Conservation (phyloP, 2,888 invertebrate genomes). For the Sialis fuliginosa region DNA sequence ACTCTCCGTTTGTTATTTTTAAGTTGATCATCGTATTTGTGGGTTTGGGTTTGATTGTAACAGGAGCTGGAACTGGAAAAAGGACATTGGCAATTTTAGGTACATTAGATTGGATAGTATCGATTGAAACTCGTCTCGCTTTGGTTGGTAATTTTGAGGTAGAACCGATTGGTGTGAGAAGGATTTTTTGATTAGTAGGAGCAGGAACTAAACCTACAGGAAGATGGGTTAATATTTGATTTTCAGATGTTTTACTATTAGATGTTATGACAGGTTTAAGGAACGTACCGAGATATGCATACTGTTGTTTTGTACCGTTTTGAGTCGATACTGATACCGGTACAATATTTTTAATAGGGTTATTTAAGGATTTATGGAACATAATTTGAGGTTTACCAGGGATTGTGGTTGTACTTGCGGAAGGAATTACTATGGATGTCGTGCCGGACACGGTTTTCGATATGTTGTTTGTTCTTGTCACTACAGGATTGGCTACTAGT, state of each 20-base stretch:
- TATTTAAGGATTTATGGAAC: constrained; percentile 8
- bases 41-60: constrained; percentile 25
- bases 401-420: constrained; percentile 1
- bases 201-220: constrained; percentile 9
- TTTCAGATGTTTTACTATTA: constrained; percentile 10
- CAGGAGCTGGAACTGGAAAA: constrained; percentile 34
- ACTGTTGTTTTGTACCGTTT: constrained; percentile 18
- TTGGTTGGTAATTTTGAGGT: not conserved
- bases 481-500: not conserved
- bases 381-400: constrained; percentile 9
- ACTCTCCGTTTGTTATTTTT: constrained; percentile 47
- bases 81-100: constrained; percentile 37
- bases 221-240: constrained; percentile 10
- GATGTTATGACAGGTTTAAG: constrained; percentile 16
- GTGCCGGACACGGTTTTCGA: not conserved
- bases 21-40: constrained; percentile 39
- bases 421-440: constrained; percentile 6
- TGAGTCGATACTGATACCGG: constrained; percentile 9
- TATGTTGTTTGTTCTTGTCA: not conserved
- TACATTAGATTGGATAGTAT: constrained; percentile 18
- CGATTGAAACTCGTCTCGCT: constrained; percentile 1
- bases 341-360: constrained; percentile 9
- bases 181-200: constrained; percentile 31
- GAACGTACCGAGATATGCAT: constrained; percentile 22
- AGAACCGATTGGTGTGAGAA: constrained; percentile 32